These are phyloP conservation scores for Perizoma affinitatum DNA, from an alignment of 2,888 invertebrate species.

Conservation along the genomic window DNA sequence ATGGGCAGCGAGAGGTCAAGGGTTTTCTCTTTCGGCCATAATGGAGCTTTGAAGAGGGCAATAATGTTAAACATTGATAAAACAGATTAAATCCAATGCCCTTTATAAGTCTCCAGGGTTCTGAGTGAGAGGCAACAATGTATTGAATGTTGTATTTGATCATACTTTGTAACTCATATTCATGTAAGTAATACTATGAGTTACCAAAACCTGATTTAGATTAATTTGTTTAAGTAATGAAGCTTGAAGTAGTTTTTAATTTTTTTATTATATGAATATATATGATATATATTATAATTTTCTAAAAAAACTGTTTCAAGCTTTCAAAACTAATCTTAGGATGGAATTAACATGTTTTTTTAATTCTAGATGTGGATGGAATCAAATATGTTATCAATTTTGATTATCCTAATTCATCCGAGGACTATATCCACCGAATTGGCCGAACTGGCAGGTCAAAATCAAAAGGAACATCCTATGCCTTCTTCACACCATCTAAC, in stretches of 20 bases:
- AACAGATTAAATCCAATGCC: slow-evolving; percentile 54
- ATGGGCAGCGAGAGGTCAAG: slow-evolving; percentile 79
- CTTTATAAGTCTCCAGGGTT: slow-evolving; percentile 80
- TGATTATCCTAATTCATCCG: slow-evolving; percentile 97
- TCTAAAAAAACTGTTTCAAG: slow-evolving; percentile 8
- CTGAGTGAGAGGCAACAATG: slow-evolving; percentile 80
- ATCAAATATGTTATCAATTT: slow-evolving; percentile 98
- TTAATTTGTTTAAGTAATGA: slow-evolving; percentile 38
- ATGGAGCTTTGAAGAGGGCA: slow-evolving; percentile 79
- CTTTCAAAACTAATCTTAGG: slow-evolving; percentile 23
- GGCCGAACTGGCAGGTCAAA: slow-evolving; percentile 96
- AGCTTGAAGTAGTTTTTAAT: background rate
- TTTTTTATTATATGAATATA: no score
- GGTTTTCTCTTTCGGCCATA: slow-evolving; percentile 82
- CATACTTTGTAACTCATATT: slow-evolving; percentile 74
- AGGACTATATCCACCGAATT: slow-evolving; percentile 98
- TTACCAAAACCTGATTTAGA: slow-evolving; percentile 60
- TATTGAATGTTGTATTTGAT: slow-evolving; percentile 63
- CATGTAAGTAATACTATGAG: slow-evolving; percentile 81
- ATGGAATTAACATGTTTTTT: slow-evolving; percentile 25
- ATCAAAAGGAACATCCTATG: slow-evolving; percentile 95
- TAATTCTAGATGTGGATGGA: slow-evolving; percentile 94
- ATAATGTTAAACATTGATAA: slow-evolving; percentile 20
- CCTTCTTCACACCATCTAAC: slow-evolving; percentile 96
- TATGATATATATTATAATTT: no score